Evolutionary conservation across 1,140 invertebrate genomes (phyloP).

Genomic region (Drosophila oshimai): DNA sequence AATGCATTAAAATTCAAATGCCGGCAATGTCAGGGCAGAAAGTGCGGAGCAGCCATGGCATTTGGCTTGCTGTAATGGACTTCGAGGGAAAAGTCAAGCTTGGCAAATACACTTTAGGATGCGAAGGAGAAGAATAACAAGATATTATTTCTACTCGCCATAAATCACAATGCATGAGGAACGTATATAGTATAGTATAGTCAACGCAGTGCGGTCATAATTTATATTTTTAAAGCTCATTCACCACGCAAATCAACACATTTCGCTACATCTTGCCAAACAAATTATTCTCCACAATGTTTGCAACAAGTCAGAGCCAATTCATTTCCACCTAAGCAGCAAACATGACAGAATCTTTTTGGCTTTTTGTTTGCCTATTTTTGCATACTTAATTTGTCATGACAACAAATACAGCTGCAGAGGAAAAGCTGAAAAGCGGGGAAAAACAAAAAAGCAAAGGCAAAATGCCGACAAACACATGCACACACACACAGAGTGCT

Average conservation of each 20-base stretch:
- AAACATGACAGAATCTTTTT: constrained; percentile 47
- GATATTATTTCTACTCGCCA: not conserved
- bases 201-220: constrained; percentile 14
- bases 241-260: constrained; percentile 16
- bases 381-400: constrained; percentile 36
- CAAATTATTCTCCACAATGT: constrained; percentile 34
- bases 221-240: constrained; percentile 31
- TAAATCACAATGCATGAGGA: constrained; percentile 10
- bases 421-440: not conserved
- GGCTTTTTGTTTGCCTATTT: constrained; percentile 3
- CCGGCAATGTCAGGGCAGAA: constrained; percentile 61
- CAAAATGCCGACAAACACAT: constrained; percentile 45
- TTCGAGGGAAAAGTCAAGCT: constrained; percentile 8
- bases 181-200: not conserved
- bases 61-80: constrained; percentile 6
- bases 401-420: constrained; percentile 12
- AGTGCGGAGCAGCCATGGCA: not conserved
- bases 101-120: not conserved
- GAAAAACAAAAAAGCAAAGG: constrained; percentile 25
- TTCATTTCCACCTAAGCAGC: constrained; percentile 59
- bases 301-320: constrained; percentile 53
- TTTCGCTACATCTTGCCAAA: constrained; percentile 14
- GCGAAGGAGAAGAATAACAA: not conserved
- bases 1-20: constrained; percentile 67
- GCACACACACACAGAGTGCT: constrained; percentile 3